Evolutionary conservation across 1,140 invertebrate species (phyloP).

Genomic region (Macrocentrus cingulum): DNA sequence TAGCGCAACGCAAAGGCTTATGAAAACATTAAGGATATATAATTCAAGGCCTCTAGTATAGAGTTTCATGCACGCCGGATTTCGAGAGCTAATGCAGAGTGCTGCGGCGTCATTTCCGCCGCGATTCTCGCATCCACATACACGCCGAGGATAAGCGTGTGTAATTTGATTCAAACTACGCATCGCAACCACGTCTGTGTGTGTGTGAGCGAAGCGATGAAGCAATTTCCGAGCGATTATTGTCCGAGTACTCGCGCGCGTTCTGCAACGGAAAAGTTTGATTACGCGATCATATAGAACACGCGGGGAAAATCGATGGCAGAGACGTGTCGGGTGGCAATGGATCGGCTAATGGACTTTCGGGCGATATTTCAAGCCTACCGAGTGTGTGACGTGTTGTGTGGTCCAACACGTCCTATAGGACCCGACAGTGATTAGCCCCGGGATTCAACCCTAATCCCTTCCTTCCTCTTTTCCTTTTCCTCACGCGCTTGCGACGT

Average conservation of each 20-base stretch:
- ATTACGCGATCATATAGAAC: too few relatives aligned
- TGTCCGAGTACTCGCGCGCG: too few relatives aligned
- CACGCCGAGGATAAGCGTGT: constrained; percentile 3
- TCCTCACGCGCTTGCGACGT: constrained; percentile 13
- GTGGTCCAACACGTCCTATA: constrained; percentile 48
- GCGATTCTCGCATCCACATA: neutral
- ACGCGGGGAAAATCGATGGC: constrained; percentile 17
- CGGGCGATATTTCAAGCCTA: constrained; percentile 36
- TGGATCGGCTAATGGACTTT: constrained; percentile 34
- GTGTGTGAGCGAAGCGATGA: constrained; percentile 35
- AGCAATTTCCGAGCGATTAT: constrained; percentile 30
- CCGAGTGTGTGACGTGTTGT: constrained; percentile 33
- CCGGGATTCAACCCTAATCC: constrained; percentile 35
- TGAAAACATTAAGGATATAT: constrained; percentile 30
- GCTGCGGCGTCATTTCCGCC: constrained; percentile 46
- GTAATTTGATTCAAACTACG: constrained; percentile 33
- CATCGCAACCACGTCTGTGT: too few relatives aligned
- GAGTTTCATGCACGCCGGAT: constrained; percentile 29
- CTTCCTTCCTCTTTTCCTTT: constrained; percentile 29
- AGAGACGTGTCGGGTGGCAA: constrained; percentile 6
- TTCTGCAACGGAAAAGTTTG: too few relatives aligned
- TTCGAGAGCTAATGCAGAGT: constrained; percentile 26
- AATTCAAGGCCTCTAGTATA: constrained; percentile 30
- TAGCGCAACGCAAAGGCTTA: constrained; percentile 21
- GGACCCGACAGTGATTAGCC: constrained; percentile 46